These are phyloP conservation scores for Eulemur mongoz DNA, from an alignment of 2,797 vertebrate species.

Conservation along the genomic window DNA sequence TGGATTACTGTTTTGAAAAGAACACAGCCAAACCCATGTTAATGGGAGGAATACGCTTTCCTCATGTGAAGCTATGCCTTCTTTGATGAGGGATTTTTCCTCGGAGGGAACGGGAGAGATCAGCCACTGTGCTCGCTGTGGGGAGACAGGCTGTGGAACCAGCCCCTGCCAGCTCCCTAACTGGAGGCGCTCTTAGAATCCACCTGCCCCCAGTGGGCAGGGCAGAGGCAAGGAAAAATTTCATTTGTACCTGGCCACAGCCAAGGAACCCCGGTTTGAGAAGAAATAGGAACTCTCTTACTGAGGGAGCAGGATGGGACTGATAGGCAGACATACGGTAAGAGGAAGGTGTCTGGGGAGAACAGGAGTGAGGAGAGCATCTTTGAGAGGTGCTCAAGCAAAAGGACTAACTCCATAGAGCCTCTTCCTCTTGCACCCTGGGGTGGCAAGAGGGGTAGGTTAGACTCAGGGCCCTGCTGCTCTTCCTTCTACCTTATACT, in stretches of 20 bases:
- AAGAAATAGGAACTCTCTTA: neutral
- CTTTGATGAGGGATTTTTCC: neutral
- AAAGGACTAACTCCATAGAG: neutral
- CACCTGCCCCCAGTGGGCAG: neutral
- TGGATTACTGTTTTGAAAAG: slow-evolving; percentile 43
- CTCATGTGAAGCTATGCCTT: neutral
- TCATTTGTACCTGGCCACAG: neutral
- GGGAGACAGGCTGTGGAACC: neutral
- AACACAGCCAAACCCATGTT: neutral
- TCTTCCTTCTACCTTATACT: neutral
- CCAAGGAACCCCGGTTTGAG: neutral
- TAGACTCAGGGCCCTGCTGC: neutral
- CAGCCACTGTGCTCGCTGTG: neutral
- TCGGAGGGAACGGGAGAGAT: neutral
- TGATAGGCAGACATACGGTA: neutral
- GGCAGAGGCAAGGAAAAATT: neutral
- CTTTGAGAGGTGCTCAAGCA: neutral
- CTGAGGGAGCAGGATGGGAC: neutral
- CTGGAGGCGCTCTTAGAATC: neutral
- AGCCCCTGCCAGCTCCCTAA: neutral
- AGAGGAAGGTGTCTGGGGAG: neutral
- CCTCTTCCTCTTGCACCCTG: neutral
- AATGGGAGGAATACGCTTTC: neutral
- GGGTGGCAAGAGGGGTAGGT: neutral
- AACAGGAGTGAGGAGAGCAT: neutral